Conservation (phyloP, 2,888 invertebrate genomes). For the Cryptophagus acutangulus region DNA sequence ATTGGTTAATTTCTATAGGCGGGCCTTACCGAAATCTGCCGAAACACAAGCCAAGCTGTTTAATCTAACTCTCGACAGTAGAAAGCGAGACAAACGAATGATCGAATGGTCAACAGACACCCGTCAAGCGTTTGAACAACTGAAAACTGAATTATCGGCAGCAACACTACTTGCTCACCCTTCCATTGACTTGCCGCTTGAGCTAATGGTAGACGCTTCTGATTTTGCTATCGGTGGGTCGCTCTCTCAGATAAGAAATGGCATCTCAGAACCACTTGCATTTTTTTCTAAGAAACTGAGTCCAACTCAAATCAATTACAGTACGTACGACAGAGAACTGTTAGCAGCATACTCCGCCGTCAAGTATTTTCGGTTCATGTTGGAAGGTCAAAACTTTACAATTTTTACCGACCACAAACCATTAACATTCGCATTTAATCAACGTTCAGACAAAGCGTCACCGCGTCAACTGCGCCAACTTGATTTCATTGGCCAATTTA, state of each 20-base stretch:
- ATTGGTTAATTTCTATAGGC: slow-evolving; percentile 15
- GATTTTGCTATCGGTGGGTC: slow-evolving; percentile 37
- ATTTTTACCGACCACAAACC: slow-evolving; percentile 40
- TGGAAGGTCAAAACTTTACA: slow-evolving; percentile 11
- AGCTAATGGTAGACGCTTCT: slow-evolving; percentile 12
- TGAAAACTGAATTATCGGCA: too few species aligned
- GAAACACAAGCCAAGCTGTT: slow-evolving; percentile 5
- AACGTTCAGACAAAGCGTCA: slow-evolving; percentile 30
- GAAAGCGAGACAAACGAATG: too few species aligned
- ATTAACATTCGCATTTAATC: slow-evolving; percentile 34
- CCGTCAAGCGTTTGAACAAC: too few species aligned
- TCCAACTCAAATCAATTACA: slow-evolving; percentile 35
- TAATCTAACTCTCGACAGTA: background rate
- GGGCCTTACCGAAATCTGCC: slow-evolving; percentile 13
- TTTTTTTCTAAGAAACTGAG: slow-evolving; percentile 40
- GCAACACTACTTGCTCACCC: slow-evolving; percentile 5
- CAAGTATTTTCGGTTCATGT: slow-evolving; percentile 4
- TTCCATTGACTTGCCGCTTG: background rate
- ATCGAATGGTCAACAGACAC: slow-evolving; percentile 3
- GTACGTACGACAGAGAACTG: slow-evolving; percentile 32
- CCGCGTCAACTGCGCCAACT: slow-evolving; percentile 40
- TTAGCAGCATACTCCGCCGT: slow-evolving; percentile 12
- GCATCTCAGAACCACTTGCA: slow-evolving; percentile 35
- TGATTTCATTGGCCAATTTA: slow-evolving; percentile 34
- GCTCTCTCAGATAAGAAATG: slow-evolving; percentile 34